A percentile compares a stretch with the other conserved stretches of the same genome.
These are phyloP conservation scores for Pelvicachromis taeniatus DNA, from an alignment of 2,113 vertebrate species.

Conservation along the genomic window DNA sequence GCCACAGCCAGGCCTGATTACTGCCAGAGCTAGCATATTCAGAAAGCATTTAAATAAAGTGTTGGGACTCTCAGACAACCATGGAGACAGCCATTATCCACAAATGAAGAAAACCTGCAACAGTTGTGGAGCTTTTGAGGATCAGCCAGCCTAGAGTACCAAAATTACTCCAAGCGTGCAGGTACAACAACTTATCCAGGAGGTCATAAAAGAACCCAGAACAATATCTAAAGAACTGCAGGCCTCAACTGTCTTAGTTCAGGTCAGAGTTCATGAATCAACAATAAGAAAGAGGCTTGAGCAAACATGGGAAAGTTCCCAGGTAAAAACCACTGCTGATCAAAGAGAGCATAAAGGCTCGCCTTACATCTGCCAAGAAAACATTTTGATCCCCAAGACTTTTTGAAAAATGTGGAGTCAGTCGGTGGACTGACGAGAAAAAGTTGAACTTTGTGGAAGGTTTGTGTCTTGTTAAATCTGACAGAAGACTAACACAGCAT, in stretches of 20 bases:
- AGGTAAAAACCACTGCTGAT: background rate
- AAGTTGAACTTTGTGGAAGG: background rate
- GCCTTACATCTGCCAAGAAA: background rate
- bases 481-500: background rate
- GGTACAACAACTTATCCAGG: background rate
- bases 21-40: background rate
- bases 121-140: fast-evolving
- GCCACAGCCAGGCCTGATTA: background rate
- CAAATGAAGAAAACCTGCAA: background rate
- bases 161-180: background rate
- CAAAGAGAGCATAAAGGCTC: background rate
- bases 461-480: background rate
- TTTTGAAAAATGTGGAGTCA: background rate
- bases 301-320: background rate
- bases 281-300: background rate
- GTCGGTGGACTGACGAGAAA: background rate
- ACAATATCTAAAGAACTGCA: background rate
- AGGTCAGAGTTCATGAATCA: background rate
- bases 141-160: background rate
- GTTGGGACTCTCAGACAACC: fast-evolving
- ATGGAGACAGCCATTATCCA: fast-evolving
- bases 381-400: fast-evolving
- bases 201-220: fast-evolving
- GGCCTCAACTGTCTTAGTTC: background rate
- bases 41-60: background rate